phyloP scores from a whole-genome alignment of 2,888 invertebrate species.

The Acanthosepion lycidas region DNA sequence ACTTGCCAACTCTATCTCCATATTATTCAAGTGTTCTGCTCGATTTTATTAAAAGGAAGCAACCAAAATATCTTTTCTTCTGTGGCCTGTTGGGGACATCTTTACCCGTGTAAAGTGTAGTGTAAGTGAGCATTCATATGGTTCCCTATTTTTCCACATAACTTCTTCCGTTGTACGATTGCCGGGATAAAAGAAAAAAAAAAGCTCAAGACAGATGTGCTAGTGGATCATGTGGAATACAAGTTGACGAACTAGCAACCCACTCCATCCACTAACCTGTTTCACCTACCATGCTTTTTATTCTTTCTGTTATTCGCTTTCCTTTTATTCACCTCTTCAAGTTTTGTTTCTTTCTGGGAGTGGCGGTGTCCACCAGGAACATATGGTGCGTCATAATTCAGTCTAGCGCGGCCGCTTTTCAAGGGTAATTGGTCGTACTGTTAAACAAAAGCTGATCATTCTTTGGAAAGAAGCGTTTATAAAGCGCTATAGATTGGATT shows the following conservation, averaged over 20 bases:
- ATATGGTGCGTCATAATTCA: conserved; percentile 10
- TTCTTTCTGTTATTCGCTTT: no score
- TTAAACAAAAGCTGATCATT: conserved; percentile 8
- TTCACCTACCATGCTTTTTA: neutral
- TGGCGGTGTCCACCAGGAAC: neutral
- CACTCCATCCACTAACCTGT: neutral
- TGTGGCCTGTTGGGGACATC: neutral
- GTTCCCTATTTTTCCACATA: neutral
- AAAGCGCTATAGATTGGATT: neutral
- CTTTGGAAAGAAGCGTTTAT: neutral
- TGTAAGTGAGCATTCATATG: neutral
- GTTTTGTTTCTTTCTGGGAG: neutral
- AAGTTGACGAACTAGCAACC: neutral
- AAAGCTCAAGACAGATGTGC: neutral
- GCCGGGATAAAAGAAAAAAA: neutral
- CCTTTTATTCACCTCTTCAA: neutral
- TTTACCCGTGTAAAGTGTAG: neutral
- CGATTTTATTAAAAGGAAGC: neutral
- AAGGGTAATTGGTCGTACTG: conserved; percentile 17
- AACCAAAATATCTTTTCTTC: neutral
- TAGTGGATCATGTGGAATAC: neutral
- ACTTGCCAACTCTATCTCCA: neutral
- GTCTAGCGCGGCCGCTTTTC: neutral
- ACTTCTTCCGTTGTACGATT: neutral
- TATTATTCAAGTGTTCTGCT: neutral